Evolutionary conservation across 2,888 invertebrate genomes (phyloP), one percentile per base, ranked within the genome.

Genomic region (Epistrophella euchroma): DNA sequence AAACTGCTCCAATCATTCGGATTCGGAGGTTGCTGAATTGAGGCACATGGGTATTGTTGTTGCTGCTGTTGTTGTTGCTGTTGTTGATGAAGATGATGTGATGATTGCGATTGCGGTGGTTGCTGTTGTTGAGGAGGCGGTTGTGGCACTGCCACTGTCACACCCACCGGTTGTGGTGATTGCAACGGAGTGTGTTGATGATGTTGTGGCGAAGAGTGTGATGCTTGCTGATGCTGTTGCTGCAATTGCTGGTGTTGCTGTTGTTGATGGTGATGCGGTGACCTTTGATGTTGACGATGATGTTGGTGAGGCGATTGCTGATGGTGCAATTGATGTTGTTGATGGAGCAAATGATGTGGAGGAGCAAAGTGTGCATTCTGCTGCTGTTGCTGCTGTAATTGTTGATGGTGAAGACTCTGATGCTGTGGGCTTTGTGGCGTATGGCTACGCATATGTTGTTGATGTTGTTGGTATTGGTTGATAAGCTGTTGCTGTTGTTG

Each of bases 241-340:
- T 89, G 90, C 32, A 90, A 89, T 75, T 90, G 90, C 58, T 90
- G 75, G 15, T 90, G 90, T 37, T 89, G 79, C 19, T 88, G 83
- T 10, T 91, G 88, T 72, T 88, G 89, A 45, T 90, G 91, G 70
- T 92, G 92, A 15, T 91, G 89, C n/a, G 91, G 91, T 75, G 91
- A 90, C 17, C 90, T 89, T 72, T 91, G 90, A 35, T 88, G 91
- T 70, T 89, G 90, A 88, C 91, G 88, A 55, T 91, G 90, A 88
- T 91, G 90, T 76, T 87, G 68, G 74, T 85, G 81, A 56, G 89
- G 89, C 62, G 89, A 89, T n/a, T 90, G 91, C 35, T 89, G 91
- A 58, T 88, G 88, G 28, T 88, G 88, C 71, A 89, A 81, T 50
- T 90, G 89, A 37, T 89, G 90, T 56, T 91, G 91, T 68, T 90